Conservation (phyloP, 1,140 invertebrate species). For the fruit fly (Drosophila melanogaster) region Release_6_plus_ISO1_MT NC_004354.4:17556501-17557000, state of each 20-base stretch:
- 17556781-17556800: neutral
- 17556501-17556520: neutral
- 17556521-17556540: conserved; percentile 2
- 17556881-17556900: conserved; percentile 36
- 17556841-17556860: conserved; percentile 21
- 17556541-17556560: too few relatives aligned
- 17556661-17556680: conserved; percentile 68
- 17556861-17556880: neutral
- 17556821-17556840: conserved; percentile 12
- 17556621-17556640: conserved; percentile 23
- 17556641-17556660: conserved; percentile 31
- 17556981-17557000: conserved; percentile 1
- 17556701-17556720: conserved; percentile 16
- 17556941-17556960: neutral
- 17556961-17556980: neutral
- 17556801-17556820: neutral
- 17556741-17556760: conserved; percentile 37
- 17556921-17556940: conserved; percentile 3
- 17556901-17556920: conserved; percentile 52
- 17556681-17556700: conserved; percentile 50
- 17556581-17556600: conserved; percentile 9
- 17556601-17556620: conserved; percentile 28
- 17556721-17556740: conserved; percentile 32
- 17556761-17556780: too few relatives aligned
- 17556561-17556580: too few relatives aligned